Base-by-base conservation (phyloP, 2,888 invertebrate genomes). In the Xestobium rufovillosum region DNA sequence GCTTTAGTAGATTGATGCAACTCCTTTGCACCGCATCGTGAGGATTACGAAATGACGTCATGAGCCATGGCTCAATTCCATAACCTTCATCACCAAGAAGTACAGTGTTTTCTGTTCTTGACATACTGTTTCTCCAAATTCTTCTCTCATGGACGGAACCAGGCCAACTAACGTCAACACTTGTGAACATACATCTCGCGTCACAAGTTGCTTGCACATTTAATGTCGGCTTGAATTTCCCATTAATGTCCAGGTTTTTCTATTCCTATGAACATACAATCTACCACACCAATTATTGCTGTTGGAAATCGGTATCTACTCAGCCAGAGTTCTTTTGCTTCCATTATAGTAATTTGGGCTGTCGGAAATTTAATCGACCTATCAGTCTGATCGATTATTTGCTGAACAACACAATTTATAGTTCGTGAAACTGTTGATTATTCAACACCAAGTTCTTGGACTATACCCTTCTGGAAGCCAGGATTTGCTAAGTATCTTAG, bases 51-150 rank as follows among this genome's bases (percentile, higher is more conserved):
- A 26, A 26, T 26, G 3, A 13, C 10, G 26, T 26, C 26, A 26
- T 26, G 4, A 26, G 26, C 11, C 26, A 26, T 9, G 26, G 9
- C 26, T 26, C 4, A 11, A 9, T 26, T 13, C 26, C 26, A 26
- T 26, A 26, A 3, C 26, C 26, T 11, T 26, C 26, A 4, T 26
- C 26, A 3, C 26, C 26, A 26, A 26, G 4, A 4, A 26, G 26
- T 13, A 26, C 26, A 26, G n/a, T n/a, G n/a, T n/a, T n/a, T n/a
- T n/a, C n/a, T n/a, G n/a, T n/a, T n/a, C n/a, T n/a, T n/a, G n/a
- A n/a, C n/a, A n/a, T n/a, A n/a, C 29, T 27, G 29, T 38, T 39
- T 40, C 19, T 45, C 38, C 42, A 40, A 36, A 44, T 45, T 19
- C 40, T 38, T 17, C 38, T 38, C 27, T 34, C 39, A 14, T 42